A percentile compares a stretch with the other conserved stretches of the same genome.
Evolutionary conservation across 2,797 vertebrate genomes (phyloP).

Genomic region (Pachyuromys duprasi): DNA sequence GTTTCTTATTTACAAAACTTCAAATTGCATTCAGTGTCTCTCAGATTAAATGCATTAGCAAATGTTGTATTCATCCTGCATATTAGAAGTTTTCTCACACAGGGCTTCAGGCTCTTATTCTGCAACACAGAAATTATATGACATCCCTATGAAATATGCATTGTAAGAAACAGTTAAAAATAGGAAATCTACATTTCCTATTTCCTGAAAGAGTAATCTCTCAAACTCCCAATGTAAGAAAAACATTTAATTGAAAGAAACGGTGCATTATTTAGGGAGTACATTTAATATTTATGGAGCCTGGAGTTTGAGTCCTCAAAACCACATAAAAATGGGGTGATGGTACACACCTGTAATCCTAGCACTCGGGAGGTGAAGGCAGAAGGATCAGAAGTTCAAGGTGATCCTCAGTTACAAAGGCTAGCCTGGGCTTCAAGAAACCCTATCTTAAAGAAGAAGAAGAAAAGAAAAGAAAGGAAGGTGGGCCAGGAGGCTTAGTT

Average conservation of each 20-base stretch:
- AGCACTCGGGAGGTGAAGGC: neutral
- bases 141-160: neutral
- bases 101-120: neutral
- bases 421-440: neutral
- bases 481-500: neutral
- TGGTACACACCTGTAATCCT: neutral
- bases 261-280: neutral
- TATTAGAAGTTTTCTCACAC: neutral
- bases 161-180: neutral
- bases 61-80: neutral
- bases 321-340: neutral
- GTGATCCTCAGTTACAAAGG: neutral
- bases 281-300: neutral
- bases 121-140: neutral
- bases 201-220: neutral
- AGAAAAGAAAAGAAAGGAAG: neutral
- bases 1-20: neutral
- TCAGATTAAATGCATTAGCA: neutral
- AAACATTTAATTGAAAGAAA: constrained; percentile 2
- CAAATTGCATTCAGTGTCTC: neutral
- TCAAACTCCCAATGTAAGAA: neutral
- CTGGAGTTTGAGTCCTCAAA: neutral
- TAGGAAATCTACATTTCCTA: neutral
- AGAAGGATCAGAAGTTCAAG: neutral
- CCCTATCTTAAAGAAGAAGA: neutral